Evolutionary conservation across 2,888 invertebrate species (phyloP).

Genomic region (Dinocampus coccinellae): DNA sequence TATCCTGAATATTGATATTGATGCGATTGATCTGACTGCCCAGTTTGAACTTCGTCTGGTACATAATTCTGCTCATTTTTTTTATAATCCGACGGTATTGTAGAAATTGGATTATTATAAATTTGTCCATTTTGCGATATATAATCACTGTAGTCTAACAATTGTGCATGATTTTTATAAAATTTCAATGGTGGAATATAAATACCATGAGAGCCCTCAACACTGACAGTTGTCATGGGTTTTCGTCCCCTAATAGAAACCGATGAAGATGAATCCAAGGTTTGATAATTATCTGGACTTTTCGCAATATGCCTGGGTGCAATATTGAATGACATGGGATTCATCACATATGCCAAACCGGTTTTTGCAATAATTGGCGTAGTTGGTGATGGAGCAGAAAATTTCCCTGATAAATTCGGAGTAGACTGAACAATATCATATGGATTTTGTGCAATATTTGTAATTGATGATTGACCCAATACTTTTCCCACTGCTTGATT

Average conservation of each 20-base stretch:
- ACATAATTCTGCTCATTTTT: slow-evolving; percentile 47
- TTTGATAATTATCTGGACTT: slow-evolving; percentile 35
- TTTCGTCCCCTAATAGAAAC: slow-evolving; percentile 43
- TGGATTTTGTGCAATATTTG: slow-evolving; percentile 39
- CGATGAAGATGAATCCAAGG: slow-evolving; percentile 14
- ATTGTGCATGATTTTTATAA: slow-evolving; percentile 39
- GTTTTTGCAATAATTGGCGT: slow-evolving; percentile 55
- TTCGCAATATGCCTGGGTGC: slow-evolving; percentile 37
- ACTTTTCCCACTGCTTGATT: slow-evolving; percentile 56
- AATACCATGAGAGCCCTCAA: slow-evolving; percentile 53
- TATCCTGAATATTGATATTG: slow-evolving; percentile 58
- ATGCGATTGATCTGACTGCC: slow-evolving; percentile 51
- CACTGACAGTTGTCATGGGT: slow-evolving; percentile 49
- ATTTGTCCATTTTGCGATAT: slow-evolving; percentile 46
- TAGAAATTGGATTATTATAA: slow-evolving; percentile 40
- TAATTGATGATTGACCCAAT: slow-evolving; percentile 47
- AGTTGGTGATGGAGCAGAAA: slow-evolving; percentile 5
- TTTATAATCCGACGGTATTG: slow-evolving; percentile 36
- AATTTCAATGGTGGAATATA: slow-evolving; percentile 53
- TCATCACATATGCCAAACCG: slow-evolving; percentile 58
- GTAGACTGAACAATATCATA: slow-evolving; percentile 38
- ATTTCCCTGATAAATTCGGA: slow-evolving; percentile 17
- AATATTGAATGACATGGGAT: slow-evolving; percentile 44
- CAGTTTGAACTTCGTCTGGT: slow-evolving; percentile 41
- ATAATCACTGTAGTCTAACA: slow-evolving; percentile 55